Percentiles rank a stretch among this genome's conserved stretches.
phyloP scores from a whole-genome alignment of 2,113 vertebrate genomes.

The Delphinapterus leucas region DNA sequence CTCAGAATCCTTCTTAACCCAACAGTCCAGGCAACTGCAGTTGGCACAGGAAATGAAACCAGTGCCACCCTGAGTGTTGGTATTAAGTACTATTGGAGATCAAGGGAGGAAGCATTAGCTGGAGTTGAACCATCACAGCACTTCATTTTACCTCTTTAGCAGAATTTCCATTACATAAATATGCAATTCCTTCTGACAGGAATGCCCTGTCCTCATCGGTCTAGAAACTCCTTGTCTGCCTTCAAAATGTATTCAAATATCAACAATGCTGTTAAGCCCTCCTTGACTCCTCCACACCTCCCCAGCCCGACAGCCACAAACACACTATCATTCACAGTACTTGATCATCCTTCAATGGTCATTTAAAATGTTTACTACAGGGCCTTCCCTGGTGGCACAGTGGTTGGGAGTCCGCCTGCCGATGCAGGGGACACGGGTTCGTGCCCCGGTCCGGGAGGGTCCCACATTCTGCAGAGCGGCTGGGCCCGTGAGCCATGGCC shows the following conservation, averaged over 20 bases:
- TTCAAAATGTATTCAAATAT: neutral
- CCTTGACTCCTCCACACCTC: neutral
- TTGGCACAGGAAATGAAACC: neutral
- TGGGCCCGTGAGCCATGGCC: no score
- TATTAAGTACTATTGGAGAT: neutral
- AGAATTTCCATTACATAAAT: neutral
- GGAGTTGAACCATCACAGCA: neutral
- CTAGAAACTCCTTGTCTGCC: neutral
- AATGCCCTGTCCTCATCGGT: neutral
- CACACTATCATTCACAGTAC: neutral
- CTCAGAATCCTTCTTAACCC: neutral
- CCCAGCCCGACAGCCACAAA: neutral
- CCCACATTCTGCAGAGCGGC: no score
- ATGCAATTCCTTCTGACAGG: neutral
- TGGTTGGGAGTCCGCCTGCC: no score
- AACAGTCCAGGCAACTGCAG: neutral
- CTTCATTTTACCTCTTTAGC: neutral
- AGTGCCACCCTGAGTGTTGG: neutral
- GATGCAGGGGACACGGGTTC: no score
- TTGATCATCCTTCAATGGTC: neutral
- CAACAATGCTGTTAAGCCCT: neutral
- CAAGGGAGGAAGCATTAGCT: neutral
- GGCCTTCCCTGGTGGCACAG: no score
- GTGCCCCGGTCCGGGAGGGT: no score
- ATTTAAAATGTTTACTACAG: neutral